Evolutionary conservation across 2,888 invertebrate genomes (phyloP), one percentile per base, ranked within the genome.

Genomic region (Acanthopleura granulata): DNA sequence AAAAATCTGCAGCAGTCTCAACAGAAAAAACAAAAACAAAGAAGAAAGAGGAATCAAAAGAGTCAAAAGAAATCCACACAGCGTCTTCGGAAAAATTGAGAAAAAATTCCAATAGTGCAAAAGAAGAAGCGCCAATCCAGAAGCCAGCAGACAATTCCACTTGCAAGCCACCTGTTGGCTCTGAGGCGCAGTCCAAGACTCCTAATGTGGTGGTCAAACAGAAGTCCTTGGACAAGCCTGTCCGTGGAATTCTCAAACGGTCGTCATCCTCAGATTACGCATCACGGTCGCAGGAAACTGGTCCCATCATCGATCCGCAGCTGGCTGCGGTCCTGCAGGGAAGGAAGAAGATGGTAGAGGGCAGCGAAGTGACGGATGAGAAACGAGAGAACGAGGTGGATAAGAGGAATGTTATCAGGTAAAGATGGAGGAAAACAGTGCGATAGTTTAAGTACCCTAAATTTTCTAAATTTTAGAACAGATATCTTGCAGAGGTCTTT

Each of bases 161-260:
- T 6, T 3, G 22, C 3, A 57, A 57, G 22, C 57, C 3, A n/a
- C 6, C 12, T 22, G 40, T 9, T 9, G 4, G 40, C 40, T 40
- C 40, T 40, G 40, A 40, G 40, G 9, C 9, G 40, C 57, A 22
- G 18, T n/a, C n/a, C 57, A 18, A 57, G 18, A 3, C 57, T n/a
- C 18, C 22, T 6, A 57, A 57, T 27, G 62, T 27, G 29, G 25
- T 74, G 40, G 77, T 66, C 70, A 75, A 80, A 74, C 81, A 81
- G 72, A 84, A 84, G 62, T 83, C 83, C n/a, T 75, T 80, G 15
- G 83, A 83, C 72, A 78, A 80, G 73, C 81, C 83, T 11, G 85
- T 30, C 6, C 49, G 83, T 74, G 86, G 87, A 11, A 86, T 86
- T 50, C 73, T 86, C 49, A 87, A 87, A 71, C 78, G 86, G 16